Evolutionary conservation across 2,797 vertebrate species (phyloP).

Genomic region (Aplochiton taeniatus): DNA sequence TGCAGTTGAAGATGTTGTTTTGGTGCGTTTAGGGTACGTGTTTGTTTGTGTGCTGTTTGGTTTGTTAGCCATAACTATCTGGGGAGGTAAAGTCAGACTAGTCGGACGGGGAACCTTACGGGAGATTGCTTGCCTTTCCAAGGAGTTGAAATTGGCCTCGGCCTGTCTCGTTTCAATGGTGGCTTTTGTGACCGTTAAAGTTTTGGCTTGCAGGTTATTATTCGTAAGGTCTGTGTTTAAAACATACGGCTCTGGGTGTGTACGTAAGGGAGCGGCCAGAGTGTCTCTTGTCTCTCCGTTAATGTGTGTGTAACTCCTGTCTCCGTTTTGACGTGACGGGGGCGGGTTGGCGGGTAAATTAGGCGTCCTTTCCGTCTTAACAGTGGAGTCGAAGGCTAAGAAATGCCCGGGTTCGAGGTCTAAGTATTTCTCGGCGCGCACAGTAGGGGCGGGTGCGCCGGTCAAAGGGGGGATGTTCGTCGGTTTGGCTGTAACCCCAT

Average conservation of each 20-base stretch:
- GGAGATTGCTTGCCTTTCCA: background rate
- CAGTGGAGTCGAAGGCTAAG: slow-evolving; percentile 22
- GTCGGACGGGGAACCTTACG: slow-evolving; percentile 24
- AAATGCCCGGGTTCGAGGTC: slow-evolving; percentile 27
- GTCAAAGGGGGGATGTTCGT: slow-evolving; percentile 16
- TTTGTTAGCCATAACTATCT: slow-evolving; percentile 58
- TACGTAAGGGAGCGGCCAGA: slow-evolving; percentile 27
- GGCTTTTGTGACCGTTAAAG: slow-evolving; percentile 56
- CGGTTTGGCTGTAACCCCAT: slow-evolving; percentile 38
- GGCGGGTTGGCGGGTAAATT: slow-evolving; percentile 35
- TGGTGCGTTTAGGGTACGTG: slow-evolving; percentile 23
- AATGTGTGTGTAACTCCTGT: slow-evolving; percentile 17
- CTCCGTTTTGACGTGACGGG: slow-evolving; percentile 35
- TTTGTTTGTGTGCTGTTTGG: slow-evolving; percentile 47
- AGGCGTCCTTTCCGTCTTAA: slow-evolving; percentile 35
- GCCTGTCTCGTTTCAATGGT: slow-evolving; percentile 53
- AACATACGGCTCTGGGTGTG: slow-evolving; percentile 12
- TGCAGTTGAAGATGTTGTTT: slow-evolving; percentile 15
- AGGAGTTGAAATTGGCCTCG: background rate
- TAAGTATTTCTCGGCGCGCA: slow-evolving; percentile 27
- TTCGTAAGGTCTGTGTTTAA: slow-evolving; percentile 25
- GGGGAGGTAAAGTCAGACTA: slow-evolving; percentile 49
- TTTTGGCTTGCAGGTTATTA: slow-evolving; percentile 45
- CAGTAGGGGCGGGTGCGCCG: slow-evolving; percentile 19
- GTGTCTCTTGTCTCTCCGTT: slow-evolving; percentile 22